These are phyloP conservation scores for Drosophila borealis DNA, from an alignment of 2,888 invertebrate species.

Conservation along the genomic window DNA sequence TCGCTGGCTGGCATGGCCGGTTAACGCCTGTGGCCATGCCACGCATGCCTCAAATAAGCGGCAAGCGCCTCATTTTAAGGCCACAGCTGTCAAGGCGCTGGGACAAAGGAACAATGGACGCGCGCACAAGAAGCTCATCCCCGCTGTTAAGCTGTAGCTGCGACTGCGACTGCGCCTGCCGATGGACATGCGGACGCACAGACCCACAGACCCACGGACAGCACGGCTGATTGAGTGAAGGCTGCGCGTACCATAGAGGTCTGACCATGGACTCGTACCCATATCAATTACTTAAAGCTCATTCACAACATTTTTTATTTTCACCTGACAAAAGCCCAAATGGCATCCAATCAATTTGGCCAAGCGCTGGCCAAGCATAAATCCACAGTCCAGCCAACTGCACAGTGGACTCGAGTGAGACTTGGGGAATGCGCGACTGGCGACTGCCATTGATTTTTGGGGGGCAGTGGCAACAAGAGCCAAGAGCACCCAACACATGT, in stretches of 20 bases:
- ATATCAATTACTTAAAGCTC: constrained; percentile 84
- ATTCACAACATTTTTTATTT: constrained; percentile 83
- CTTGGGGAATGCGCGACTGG: constrained; percentile 44
- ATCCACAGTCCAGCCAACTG: constrained; percentile 26
- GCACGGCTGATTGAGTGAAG: constrained; percentile 71
- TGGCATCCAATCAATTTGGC: constrained; percentile 81
- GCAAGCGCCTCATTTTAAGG: constrained; percentile 80
- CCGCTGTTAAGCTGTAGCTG: constrained; percentile 53
- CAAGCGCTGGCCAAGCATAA: constrained; percentile 52
- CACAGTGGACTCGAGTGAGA: constrained; percentile 13
- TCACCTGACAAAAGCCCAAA: constrained; percentile 83
- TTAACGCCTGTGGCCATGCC: constrained; percentile 32
- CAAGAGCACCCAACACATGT: constrained; percentile 81
- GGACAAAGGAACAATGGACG: constrained; percentile 78
- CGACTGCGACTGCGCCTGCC: constrained; percentile 39
- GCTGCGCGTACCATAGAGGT: constrained; percentile 20
- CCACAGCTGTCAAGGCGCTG: constrained; percentile 72
- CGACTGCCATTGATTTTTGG: constrained; percentile 42
- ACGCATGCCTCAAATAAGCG: constrained; percentile 76
- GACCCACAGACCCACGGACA: constrained; percentile 8
- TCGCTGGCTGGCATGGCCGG: not conserved
- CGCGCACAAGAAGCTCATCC: constrained; percentile 67
- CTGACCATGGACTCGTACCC: constrained; percentile 65
- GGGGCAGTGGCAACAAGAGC: constrained; percentile 65
- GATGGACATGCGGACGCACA: constrained; percentile 16